Base-by-base conservation (phyloP, 2,888 invertebrate species). In the Philaethria dido region DNA sequence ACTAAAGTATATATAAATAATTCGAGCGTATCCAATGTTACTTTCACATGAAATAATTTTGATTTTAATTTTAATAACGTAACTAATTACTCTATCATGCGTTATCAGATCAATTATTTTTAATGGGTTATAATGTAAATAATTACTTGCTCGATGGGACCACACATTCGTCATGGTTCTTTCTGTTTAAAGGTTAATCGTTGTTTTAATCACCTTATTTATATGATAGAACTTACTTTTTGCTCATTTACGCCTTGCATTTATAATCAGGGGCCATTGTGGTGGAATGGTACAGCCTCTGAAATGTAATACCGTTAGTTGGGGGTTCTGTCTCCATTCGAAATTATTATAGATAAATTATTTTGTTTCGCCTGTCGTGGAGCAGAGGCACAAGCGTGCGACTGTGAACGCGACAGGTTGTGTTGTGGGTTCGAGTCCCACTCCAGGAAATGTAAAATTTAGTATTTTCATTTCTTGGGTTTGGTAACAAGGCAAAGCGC, bases 111-210 rank as follows among this genome's bases (percentile, higher is more conserved):
- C 69, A 69, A 69, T 69, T 69, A 69, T 67, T 64, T 69, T 69
- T 69, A 69, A 71, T 71, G 64, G 59, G 54, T 62, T 59, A 44
- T 65, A 70, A 70, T 70, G 69, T 59, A 69, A 71, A 71, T 67
- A 66, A 64, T 67, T 64, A 62, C 54, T 62, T 67, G 72, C 68
- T 60, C 33, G 52, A 47, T 64, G 62, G 67, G 65, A 69, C 72
- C 69, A 66, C 72, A 68, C 70, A 63, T 20, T 50, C 48, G 20
- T 62, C 65, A 66, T 66, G 68, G 70, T 69, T 67, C 65, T 65
- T 72, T 67, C 70, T 69, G 70, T 72, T 61, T 71, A 73, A 74
- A 73, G 73, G 74, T 75, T 74, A 77, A 73, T 74, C 65, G 73
- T 67, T 65, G 60, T 68, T 72, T 66, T 71, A 72, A 75, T 72